A percentile compares a stretch with the other conserved stretches of the same genome.
Conservation (phyloP, 2,888 invertebrate species). For the Creontiades dilutus region DNA sequence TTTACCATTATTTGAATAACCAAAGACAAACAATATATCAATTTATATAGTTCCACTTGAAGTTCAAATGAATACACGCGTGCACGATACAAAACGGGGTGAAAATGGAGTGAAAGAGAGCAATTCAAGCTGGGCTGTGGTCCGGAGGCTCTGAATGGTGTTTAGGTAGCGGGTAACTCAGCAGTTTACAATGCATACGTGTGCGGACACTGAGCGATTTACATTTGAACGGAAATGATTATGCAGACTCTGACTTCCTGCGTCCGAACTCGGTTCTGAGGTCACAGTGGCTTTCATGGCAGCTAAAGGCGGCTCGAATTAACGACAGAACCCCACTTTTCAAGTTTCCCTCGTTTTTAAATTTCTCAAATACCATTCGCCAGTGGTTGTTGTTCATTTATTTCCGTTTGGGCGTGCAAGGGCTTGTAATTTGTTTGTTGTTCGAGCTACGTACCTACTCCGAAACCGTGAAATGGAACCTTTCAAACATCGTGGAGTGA, state of each 20-base stretch:
- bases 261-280: conserved; percentile 54
- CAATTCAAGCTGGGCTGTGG: background rate
- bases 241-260: conserved; percentile 67
- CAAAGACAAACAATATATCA: too few species aligned
- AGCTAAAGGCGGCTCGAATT: conserved; percentile 22
- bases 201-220: conserved; percentile 68
- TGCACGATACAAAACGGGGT: background rate
- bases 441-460: too few species aligned
- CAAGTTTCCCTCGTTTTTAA: background rate
- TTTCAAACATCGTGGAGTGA: too few species aligned
- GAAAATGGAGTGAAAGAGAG: conserved; percentile 3
- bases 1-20: too few species aligned
- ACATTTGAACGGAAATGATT: conserved; percentile 69
- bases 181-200: conserved; percentile 47
- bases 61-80: background rate
- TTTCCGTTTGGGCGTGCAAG: too few species aligned
- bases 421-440: background rate
- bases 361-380: background rate
- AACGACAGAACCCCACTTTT: background rate
- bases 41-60: background rate
- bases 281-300: conserved; percentile 11
- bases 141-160: background rate
- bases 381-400: background rate
- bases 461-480: too few species aligned
- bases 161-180: conserved; percentile 31